Conservation (phyloP, 2,113 vertebrate genomes). For the Pogonocichla stellata region DNA sequence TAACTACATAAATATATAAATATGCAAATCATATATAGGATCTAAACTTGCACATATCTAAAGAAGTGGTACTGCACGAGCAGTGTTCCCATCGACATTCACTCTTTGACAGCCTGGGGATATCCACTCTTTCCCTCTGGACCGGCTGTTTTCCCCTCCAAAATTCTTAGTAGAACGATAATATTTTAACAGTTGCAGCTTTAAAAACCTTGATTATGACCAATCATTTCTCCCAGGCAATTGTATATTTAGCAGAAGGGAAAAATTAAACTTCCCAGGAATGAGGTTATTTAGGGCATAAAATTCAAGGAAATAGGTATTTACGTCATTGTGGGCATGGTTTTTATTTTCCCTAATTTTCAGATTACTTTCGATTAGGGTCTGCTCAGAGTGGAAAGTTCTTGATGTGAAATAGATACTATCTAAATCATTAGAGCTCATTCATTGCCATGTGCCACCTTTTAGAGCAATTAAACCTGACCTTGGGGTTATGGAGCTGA, state of each 20-base stretch:
- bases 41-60: not conserved
- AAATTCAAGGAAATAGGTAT: slow-evolving; percentile 80
- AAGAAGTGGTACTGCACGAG: not conserved
- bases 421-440: slow-evolving; percentile 95
- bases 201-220: slow-evolving; percentile 58
- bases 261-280: slow-evolving; percentile 71
- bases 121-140: not conserved
- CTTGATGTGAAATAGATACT: slow-evolving; percentile 94
- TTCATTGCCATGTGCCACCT: slow-evolving; percentile 89
- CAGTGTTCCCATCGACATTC: not conserved
- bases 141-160: not conserved
- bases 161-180: slow-evolving; percentile 40
- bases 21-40: not conserved
- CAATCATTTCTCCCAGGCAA: slow-evolving; percentile 62
- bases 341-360: slow-evolving; percentile 87
- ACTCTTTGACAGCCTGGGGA: not conserved
- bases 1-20: not conserved
- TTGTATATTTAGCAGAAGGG: slow-evolving; percentile 69
- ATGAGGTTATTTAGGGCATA: slow-evolving; percentile 74
- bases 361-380: slow-evolving; percentile 86
- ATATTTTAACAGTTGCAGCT: slow-evolving; percentile 67
- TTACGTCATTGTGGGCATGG: slow-evolving; percentile 79
- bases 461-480: slow-evolving; percentile 85
- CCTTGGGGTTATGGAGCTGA: slow-evolving; percentile 85
- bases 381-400: slow-evolving; percentile 77